Base-by-base conservation (phyloP, 92 coral and sea anemone genomes). In the Scolanthus callimorphus region DNA sequence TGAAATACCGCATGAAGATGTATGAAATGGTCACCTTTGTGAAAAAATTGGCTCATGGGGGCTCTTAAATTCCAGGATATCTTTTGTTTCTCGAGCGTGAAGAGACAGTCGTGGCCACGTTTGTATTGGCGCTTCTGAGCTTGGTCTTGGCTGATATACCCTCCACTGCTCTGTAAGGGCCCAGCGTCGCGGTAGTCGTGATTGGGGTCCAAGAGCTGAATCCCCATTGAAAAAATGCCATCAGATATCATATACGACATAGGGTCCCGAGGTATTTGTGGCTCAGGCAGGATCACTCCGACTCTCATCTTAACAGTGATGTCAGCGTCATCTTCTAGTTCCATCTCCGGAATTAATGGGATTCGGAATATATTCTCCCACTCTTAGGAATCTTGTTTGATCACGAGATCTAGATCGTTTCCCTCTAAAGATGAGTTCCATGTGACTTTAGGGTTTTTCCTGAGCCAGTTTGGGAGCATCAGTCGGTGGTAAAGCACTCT, bases 401-500 rank as follows among this genome's bases (percentile, higher is more conserved):
- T 79, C 1, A 19, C 19, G 3, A 79, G 62, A 11, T 64, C 23
- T 1, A 79, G 51, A 1, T 64, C 85, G 27, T 51, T 23, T 27
- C 69, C 67, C 29, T 20, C 61, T 0, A 17, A 1, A 9, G 57
- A 29, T 4, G 37, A 47, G 39, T 28, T 27, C 60, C 68, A 72
- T n/a, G n/a, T n/a, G n/a, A n/a, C n/a, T 4, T 46, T 53, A 1
- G 52, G 57, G 20, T 57, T 60, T 0, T 52, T 38, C 4, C 79
- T 60, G 11, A 80, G 57, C 86, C 86, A 80, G 49, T 73, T 34
- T 2, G 76, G 80, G n/a, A 74, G 73, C 80, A 80, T 80, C 9
- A 80, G 58, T 25, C 86, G 74, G 62, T 80, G 67, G 72, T 72
- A 80, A 19, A 73, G 71, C 24, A 78, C n/a, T n/a, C n/a, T n/a